Evolutionary conservation across 2,797 vertebrate species (phyloP), one percentile per base, ranked within the genome.

Genomic region (Leptodactylus fallax): DNA sequence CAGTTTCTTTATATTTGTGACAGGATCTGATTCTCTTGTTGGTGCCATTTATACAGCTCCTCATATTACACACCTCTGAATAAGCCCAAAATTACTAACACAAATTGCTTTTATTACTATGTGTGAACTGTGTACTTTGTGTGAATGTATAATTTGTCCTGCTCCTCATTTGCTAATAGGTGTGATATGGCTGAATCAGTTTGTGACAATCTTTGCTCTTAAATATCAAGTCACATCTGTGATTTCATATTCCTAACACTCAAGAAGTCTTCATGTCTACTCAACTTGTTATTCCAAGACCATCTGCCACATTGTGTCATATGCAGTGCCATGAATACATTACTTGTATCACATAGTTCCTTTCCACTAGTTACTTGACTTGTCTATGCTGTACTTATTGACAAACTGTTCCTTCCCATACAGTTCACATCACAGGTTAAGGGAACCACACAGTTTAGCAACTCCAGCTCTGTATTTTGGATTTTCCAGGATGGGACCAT

Each of bases 201-300:
- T 85, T n/a, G 14, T 72, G 36, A 74, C 27, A 60, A 61, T 74
- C 36, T 74, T 61, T 76, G 10, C 25, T 76, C 53, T 76, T 74
- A 84, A 63, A 85, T 85, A 76, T 85, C 27, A 85, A 23, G 60
- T 76, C 36, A 61, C 71, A 51, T 49, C 56, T 60, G 83, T 76
- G 83, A 49, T 85, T 85, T 76, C 60, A 78, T 65, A 25, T 77
- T 77, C 58, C 58, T 3, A 77, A 56, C 56, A 77, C 56, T 85
- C 45, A 63, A 76, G 45, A 77, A 77, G 56, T 85, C 83, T 51
- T 85, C 45, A 61, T 77, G 74, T 78, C 83, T 36, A 53, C 45
- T 77, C 71, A 23, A 27, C 72, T 85, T 85, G 83, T 85, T 85
- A 78, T 85, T 85, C 72, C 72, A 85, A 63, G 83, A 85, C 83